Base-by-base conservation (phyloP, 2,888 invertebrate genomes). In the Taphrorychus bicolor region DNA sequence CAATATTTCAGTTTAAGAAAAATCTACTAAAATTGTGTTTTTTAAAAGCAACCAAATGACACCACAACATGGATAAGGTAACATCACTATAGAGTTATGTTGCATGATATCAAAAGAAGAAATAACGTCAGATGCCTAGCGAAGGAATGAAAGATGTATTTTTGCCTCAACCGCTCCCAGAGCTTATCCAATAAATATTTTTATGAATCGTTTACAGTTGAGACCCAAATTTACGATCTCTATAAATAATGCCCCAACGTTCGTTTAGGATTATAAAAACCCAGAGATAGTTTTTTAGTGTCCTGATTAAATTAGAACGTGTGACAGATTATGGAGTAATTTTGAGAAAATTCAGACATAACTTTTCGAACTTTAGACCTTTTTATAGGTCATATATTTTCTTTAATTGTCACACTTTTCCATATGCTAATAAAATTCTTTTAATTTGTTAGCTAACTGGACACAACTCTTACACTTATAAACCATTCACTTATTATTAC, bases 161-260 rank as follows among this genome's bases (percentile, higher is more conserved):
- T 51, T 52, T 48, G 32, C 52, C 40, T 58, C 19, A 58, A 58
- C 58, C 21, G 64, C 49, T 58, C 19, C 22, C 64, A 57, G n/a
- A n/a, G 56, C 56, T 45, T 32, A 56, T 49, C 58, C 58, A 58
- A 64, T 58, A 58, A 64, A 64, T 64, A 52, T 52, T 58, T 64
- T 64, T 64, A 58, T 58, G 64, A 64, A 64, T 64, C 64, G 52
- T 64, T 24, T 22, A 58, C 32, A 23, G 58, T 57, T 58, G 52
- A 52, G 19, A 48, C 16, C 32, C 51, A 22, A 58, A 64, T 64
- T 64, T 64, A 64, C 54, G 52, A 54, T 64, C 40, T 57, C 64
- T 64, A 64, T 64, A 64, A 64, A 64, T 58, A 64, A 58, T 62
- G 48, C 22, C 21, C 22, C 19, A 16, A 18, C 24, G 54, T 57